Evolutionary conservation across 2,797 vertebrate genomes (phyloP).

Genomic region (Coracias cyanogaster): DNA sequence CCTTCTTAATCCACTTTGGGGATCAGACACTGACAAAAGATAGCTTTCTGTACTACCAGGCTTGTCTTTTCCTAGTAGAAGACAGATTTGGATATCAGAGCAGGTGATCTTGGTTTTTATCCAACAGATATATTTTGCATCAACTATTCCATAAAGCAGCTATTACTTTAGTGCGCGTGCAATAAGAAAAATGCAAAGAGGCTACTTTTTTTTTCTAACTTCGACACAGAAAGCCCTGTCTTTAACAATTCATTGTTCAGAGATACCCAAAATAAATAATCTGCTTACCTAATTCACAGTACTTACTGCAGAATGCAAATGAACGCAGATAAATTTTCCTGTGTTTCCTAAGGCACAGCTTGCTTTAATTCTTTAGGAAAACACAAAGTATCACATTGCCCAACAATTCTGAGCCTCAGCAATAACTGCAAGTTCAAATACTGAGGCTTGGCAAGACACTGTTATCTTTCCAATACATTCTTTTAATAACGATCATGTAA

Average conservation of each 20-base stretch:
- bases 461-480: neutral
- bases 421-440: neutral
- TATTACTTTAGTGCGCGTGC: neutral
- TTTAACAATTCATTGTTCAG: neutral
- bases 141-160: neutral
- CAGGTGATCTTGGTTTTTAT: neutral
- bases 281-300: neutral
- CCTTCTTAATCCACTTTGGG: neutral
- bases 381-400: neutral
- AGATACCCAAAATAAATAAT: neutral
- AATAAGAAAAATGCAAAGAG: neutral
- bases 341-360: neutral
- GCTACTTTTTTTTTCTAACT: neutral
- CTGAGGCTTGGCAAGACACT: neutral
- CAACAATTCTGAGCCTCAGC: neutral
- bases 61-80: neutral
- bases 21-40: neutral
- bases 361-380: neutral
- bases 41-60: neutral
- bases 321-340: neutral
- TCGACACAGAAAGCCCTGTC: neutral
- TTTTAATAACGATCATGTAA: neutral
- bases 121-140: neutral
- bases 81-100: neutral
- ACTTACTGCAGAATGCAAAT: neutral